Conservation (phyloP, 92 coral and sea anemone species). For the Umimayanthus chanpuru region DNA sequence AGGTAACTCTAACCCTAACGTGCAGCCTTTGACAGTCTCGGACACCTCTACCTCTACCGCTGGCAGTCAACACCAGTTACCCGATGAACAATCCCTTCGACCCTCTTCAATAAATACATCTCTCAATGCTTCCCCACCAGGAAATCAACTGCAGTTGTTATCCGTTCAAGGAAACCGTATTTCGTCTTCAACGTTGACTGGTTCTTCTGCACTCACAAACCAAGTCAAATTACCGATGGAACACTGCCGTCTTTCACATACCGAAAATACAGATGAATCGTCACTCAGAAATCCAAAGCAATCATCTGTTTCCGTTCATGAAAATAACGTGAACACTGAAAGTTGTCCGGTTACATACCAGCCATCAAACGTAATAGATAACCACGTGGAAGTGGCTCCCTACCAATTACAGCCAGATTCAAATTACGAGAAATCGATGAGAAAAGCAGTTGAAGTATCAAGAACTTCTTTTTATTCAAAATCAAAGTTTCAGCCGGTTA, state of each 20-base stretch:
- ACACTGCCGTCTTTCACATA: neutral
- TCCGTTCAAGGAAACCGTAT: neutral
- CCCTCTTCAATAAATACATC: neutral
- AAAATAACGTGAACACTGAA: neutral
- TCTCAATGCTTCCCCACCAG: neutral
- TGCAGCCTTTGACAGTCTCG: conserved; percentile 4
- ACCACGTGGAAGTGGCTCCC: neutral
- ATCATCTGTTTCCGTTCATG: neutral
- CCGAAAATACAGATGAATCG: too few relatives aligned
- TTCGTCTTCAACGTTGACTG: neutral
- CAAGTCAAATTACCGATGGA: neutral
- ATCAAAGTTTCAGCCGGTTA: neutral
- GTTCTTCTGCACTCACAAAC: neutral
- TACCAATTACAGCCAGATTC: neutral
- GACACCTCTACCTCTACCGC: neutral
- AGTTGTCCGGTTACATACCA: neutral
- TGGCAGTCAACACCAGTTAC: neutral
- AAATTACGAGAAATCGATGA: neutral
- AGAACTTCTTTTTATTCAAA: neutral
- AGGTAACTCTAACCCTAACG: neutral
- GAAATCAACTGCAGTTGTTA: neutral
- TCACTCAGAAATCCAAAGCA: neutral
- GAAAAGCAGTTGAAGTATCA: neutral
- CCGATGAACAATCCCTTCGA: neutral
- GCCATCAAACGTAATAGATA: neutral